Evolutionary conservation across 1,140 invertebrate genomes (phyloP), one percentile per base, ranked within the genome.

Genomic region (Periplaneta americana): DNA sequence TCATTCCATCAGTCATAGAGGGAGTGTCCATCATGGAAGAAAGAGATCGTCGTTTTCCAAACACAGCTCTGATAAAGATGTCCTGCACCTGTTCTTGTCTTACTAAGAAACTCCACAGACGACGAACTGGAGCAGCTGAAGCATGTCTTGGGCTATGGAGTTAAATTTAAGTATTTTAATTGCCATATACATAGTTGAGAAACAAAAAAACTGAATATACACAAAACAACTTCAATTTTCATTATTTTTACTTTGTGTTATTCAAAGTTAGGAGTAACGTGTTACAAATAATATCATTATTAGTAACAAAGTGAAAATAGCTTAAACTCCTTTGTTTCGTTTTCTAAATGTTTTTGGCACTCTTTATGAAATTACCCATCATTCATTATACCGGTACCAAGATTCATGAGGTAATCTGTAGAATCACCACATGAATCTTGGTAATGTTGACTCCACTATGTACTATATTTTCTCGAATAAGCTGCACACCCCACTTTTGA

Each of bases 31-130:
- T 83, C 79, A 90, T 83, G 79, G 89, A 85, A 66, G 89, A 86
- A 74, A 91, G 83, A 18, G 89, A 90, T 48, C 90, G 86, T 81
- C 93, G 91, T 84, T 94, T 95, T 0, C 95, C 95, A 89, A 99
- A 99, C 82, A 99, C 96, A 84, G 97, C 96, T 78, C 96, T 92
- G 84, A 99, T 97, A 88, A 99, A 99, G 76, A 98, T 92, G 85
- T 99, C 97, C 87, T 98, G 97, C 74, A 99, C 94, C 37, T 91
- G 88, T 88, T 99, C 97, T 89, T 99, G 97, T 76, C 95, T 91
- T 1, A 99, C 95, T 82, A 99, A 89, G 87, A 94, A 98, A 86
- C 93, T 95, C 98, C 98, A 99, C 2, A 99, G 88, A 31, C 98
- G 91, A 83, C 96, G 93, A 0, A 94, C 94, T 0, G 97, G 94